A percentile compares a stretch with the other conserved stretches of the same genome.
Conservation (phyloP, 2,797 vertebrate species). For the Pangasius krempfi region DNA sequence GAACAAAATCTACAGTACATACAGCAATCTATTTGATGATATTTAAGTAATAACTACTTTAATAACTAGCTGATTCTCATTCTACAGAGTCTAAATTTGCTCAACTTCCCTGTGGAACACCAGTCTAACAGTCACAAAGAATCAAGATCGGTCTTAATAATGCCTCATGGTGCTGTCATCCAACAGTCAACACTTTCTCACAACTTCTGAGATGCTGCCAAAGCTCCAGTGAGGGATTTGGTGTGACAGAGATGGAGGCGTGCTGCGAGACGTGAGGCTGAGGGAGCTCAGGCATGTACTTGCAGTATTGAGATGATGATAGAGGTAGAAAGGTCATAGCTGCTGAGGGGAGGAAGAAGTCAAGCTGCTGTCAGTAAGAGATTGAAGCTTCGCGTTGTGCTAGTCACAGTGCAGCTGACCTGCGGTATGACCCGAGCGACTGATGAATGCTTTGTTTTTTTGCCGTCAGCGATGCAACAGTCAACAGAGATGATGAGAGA, state of each 20-base stretch:
- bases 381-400: constrained; percentile 33
- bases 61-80: neutral
- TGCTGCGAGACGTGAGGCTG: constrained; percentile 29
- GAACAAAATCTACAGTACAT: neutral
- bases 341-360: constrained; percentile 38
- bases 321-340: constrained; percentile 34
- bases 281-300: constrained; percentile 38
- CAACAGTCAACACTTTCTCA: constrained; percentile 35
- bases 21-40: neutral
- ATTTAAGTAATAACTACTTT: neutral
- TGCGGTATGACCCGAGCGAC: constrained; percentile 42
- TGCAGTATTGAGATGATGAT: constrained; percentile 49
- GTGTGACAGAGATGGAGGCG: constrained; percentile 14
- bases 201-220: constrained; percentile 14
- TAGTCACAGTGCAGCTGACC: constrained; percentile 50
- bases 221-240: constrained; percentile 24
- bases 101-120: neutral
- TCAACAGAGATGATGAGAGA: constrained; percentile 46
- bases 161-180: constrained; percentile 42
- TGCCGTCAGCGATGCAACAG: constrained; percentile 51
- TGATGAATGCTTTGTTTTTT: constrained; percentile 47
- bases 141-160: constrained; percentile 38
- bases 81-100: neutral
- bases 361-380: constrained; percentile 50
- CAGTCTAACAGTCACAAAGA: constrained; percentile 32